These are phyloP conservation scores for Apostichopus californicus DNA, from an alignment of 35 echinoderm and acorn worm genomes.

Conservation along the genomic window DNA sequence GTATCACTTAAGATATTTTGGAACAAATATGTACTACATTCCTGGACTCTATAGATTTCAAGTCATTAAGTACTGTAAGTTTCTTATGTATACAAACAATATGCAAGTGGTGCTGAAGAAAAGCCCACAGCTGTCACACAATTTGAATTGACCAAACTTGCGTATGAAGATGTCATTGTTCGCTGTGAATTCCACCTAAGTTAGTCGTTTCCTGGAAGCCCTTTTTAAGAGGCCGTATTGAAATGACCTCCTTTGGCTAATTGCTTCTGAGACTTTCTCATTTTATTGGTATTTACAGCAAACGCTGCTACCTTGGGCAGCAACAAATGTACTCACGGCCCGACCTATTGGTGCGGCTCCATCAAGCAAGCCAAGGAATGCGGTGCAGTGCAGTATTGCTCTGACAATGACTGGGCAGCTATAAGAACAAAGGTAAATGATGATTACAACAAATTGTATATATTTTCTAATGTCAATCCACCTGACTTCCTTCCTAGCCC, in stretches of 20 bases:
- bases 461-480: neutral
- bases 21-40: too few relatives aligned
- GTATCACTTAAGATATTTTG: too few relatives aligned
- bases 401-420: slow-evolving; percentile 51
- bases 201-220: too few relatives aligned
- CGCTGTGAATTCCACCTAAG: too few relatives aligned
- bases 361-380: slow-evolving; percentile 57
- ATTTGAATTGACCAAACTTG: too few relatives aligned
- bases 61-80: too few relatives aligned
- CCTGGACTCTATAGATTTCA: too few relatives aligned
- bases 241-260: neutral
- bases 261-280: neutral
- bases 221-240: too few relatives aligned
- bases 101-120: too few relatives aligned
- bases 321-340: slow-evolving; percentile 45
- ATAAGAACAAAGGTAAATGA: slow-evolving; percentile 29
- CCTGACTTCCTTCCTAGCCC: neutral
- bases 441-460: neutral
- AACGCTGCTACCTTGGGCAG: slow-evolving; percentile 38
- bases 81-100: too few relatives aligned
- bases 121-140: too few relatives aligned
- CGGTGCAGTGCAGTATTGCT: slow-evolving; percentile 56
- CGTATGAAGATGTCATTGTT: too few relatives aligned
- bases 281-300: slow-evolving; percentile 26
- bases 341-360: slow-evolving; percentile 50